Percentiles rank a stretch among this genome's conserved stretches.
Evolutionary conservation across 2,888 invertebrate species (phyloP).

Genomic region (Aleiodes testaceus): DNA sequence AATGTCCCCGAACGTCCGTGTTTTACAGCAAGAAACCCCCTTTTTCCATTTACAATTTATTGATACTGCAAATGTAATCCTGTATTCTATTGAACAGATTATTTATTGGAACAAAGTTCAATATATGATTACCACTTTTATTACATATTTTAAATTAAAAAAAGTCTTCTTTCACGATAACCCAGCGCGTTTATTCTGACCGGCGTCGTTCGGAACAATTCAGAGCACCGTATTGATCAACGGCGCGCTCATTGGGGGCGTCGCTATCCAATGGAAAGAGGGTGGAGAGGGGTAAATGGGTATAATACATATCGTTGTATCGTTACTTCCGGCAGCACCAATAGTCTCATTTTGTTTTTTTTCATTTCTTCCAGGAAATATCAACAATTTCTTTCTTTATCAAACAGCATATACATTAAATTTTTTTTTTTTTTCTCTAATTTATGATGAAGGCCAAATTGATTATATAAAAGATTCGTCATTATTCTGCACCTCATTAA

Average conservation of each 20-base stretch:
- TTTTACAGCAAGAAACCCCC: background rate
- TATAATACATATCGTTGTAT: background rate
- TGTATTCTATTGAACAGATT: background rate
- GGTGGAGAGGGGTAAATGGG: conserved; percentile 8
- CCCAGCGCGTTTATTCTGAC: conserved; percentile 50
- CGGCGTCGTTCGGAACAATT: conserved; percentile 45
- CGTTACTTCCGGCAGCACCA: too few species aligned
- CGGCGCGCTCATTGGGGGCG: conserved; percentile 46
- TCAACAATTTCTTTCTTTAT: too few species aligned
- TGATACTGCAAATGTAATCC: background rate
- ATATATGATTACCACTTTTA: background rate
- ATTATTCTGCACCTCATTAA: too few species aligned
- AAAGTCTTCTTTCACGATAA: conserved; percentile 29
- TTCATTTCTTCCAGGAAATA: too few species aligned
- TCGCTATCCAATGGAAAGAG: conserved; percentile 26
- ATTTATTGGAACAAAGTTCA: background rate
- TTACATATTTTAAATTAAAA: background rate
- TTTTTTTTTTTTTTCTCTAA: too few species aligned
- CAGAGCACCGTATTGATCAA: conserved; percentile 54
- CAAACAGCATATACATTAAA: too few species aligned
- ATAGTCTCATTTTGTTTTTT: too few species aligned
- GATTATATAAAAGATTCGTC: too few species aligned
- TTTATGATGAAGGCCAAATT: too few species aligned
- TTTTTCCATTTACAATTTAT: conserved; percentile 1
- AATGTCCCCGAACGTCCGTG: background rate